Percentiles rank a stretch among this genome's conserved stretches.
Conservation (phyloP, 2,797 vertebrate species). For the Enteromius fasciolatus region DNA sequence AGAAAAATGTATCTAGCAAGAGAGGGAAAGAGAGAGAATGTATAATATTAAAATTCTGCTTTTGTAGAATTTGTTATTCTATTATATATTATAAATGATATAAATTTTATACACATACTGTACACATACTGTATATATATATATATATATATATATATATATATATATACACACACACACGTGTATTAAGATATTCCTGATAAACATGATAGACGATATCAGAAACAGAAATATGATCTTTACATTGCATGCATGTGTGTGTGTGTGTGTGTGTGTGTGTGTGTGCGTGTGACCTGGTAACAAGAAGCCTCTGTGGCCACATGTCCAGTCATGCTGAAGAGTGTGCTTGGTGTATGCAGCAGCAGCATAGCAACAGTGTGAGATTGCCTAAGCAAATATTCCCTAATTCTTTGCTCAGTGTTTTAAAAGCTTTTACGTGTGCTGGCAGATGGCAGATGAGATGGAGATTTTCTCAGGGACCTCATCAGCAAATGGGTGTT, state of each 20-base stretch:
- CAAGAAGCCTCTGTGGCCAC: conserved; percentile 10
- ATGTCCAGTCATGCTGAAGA: conserved; percentile 18
- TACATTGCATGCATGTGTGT: background rate
- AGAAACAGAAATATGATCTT: background rate
- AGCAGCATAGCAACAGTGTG: conserved; percentile 50
- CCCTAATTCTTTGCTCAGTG: conserved; percentile 43
- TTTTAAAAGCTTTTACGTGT: conserved; percentile 45
- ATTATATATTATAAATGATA: no score
- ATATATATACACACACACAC: no score
- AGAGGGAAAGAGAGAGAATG: no score
- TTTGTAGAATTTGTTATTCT: background rate
- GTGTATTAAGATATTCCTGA: background rate
- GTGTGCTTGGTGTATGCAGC: conserved; percentile 28
- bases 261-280: conserved; percentile 7
- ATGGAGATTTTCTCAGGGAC: conserved; percentile 31
- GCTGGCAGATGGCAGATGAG: conserved; percentile 56
- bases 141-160: no score
- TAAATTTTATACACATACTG: no score
- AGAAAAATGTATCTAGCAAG: no score
- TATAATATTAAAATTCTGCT: no score
- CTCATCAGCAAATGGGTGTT: conserved; percentile 60
- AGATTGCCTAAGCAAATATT: conserved; percentile 51
- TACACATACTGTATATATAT: no score
- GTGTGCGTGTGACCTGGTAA: conserved; percentile 4
- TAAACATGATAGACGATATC: background rate